phyloP scores from a whole-genome alignment of 2,888 invertebrate species.

The Melanchra persicariae region DNA sequence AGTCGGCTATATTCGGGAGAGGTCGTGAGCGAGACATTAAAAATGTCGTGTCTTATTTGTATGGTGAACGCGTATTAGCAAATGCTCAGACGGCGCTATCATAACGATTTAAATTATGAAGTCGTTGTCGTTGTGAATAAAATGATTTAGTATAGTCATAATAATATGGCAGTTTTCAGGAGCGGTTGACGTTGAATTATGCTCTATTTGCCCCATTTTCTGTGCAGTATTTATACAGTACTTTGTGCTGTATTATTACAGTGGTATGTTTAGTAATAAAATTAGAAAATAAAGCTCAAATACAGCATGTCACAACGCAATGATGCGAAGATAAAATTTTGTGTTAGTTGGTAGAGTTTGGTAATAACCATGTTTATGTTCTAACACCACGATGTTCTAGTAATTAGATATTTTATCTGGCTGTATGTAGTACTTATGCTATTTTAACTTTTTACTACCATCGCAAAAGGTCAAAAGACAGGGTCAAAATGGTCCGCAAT shows the following conservation, averaged over 20 bases:
- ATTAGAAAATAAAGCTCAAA: not conserved
- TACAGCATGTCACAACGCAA: not conserved
- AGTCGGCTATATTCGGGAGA: too few species aligned
- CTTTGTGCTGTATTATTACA: too few species aligned
- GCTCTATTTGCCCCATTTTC: not conserved
- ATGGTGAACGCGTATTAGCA: too few species aligned
- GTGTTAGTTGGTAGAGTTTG: not conserved
- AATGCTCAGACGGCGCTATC: too few species aligned
- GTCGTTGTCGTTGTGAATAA: too few species aligned
- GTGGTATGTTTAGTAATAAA: not conserved
- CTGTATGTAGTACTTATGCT: not conserved
- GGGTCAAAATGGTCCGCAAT: not conserved
- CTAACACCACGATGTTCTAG: not conserved
- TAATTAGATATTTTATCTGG: not conserved
- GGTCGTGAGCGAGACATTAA: too few species aligned
- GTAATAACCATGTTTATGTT: not conserved
- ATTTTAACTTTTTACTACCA: not conserved
- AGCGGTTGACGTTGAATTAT: too few species aligned
- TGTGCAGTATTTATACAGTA: not conserved
- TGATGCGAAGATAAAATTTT: not conserved
- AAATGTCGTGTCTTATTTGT: too few species aligned
- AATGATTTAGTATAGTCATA: too few species aligned
- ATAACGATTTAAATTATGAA: too few species aligned
- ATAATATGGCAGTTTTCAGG: too few species aligned
- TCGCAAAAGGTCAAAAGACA: not conserved